phyloP scores from a whole-genome alignment of 2,113 vertebrate species.

The Chamaea fasciata region DNA sequence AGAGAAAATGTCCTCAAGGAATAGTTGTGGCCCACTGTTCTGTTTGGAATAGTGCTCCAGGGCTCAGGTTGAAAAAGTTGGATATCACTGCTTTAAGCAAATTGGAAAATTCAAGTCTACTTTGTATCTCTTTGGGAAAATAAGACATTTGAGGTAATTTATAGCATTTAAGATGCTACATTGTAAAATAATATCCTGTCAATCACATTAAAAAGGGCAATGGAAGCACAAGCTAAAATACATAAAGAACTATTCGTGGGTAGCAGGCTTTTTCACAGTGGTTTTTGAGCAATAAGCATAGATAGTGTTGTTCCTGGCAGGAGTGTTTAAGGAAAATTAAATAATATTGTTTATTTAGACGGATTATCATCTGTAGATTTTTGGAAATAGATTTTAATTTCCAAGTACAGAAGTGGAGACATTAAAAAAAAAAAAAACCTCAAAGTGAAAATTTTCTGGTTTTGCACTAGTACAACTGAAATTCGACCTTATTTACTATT shows the following conservation, averaged over 20 bases:
- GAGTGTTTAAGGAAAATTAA: not conserved
- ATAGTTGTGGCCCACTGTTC: not conserved
- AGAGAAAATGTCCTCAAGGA: not conserved
- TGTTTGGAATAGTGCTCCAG: not conserved
- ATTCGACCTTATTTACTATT: not conserved
- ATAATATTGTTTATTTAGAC: not conserved
- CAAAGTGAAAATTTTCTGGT: not conserved
- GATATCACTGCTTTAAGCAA: not conserved
- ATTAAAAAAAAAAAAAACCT: not conserved
- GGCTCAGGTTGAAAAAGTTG: not conserved
- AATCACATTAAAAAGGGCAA: not conserved
- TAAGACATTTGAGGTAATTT: not conserved
- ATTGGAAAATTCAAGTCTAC: not conserved
- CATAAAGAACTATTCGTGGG: not conserved
- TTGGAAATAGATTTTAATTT: not conserved
- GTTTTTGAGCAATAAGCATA: not conserved
- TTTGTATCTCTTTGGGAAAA: not conserved
- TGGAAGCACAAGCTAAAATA: not conserved
- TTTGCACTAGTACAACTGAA: not conserved
- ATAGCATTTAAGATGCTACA: not conserved
- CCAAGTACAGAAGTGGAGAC: not conserved
- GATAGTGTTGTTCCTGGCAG: not conserved
- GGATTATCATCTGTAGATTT: not conserved
- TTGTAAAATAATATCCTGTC: not conserved
- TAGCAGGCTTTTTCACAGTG: not conserved